Percentiles rank a stretch among this genome's conserved stretches.
These are phyloP conservation scores for Esperia sulphurella DNA, from an alignment of 2,888 invertebrate genomes.

Conservation along the genomic window DNA sequence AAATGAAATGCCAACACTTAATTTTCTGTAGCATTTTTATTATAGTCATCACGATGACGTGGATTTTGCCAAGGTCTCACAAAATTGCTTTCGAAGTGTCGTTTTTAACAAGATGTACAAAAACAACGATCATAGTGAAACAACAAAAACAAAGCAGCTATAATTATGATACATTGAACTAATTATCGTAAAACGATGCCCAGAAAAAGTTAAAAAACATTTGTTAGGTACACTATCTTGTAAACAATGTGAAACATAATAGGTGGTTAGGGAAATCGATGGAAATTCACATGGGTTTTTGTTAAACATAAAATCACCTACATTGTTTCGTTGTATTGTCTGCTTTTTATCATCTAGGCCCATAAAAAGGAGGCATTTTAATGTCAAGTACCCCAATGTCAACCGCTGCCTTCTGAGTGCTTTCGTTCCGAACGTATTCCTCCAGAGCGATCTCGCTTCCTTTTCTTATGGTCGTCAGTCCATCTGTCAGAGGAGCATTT, in stretches of 20 bases:
- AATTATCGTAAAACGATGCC: neutral
- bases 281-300: slow-evolving; percentile 26
- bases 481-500: no score
- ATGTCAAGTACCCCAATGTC: no score
- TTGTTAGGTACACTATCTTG: neutral
- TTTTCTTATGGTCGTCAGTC: no score
- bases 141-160: neutral
- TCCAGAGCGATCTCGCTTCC: no score
- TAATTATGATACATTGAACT: neutral
- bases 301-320: slow-evolving; percentile 14
- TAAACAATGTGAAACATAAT: slow-evolving; percentile 14
- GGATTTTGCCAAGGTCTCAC: neutral
- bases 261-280: slow-evolving; percentile 22
- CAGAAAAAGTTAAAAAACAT: slow-evolving; percentile 4
- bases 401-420: no score
- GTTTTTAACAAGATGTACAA: neutral
- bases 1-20: no score
- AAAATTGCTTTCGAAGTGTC: neutral
- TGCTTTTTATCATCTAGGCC: no score
- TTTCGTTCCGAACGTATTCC: no score
- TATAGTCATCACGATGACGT: no score
- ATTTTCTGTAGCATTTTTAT: no score
- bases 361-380: no score
- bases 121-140: neutral
- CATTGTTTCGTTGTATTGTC: slow-evolving; percentile 14